phyloP scores from a whole-genome alignment of 1,140 invertebrate genomes.

The Heliothis subflexa region DNA sequence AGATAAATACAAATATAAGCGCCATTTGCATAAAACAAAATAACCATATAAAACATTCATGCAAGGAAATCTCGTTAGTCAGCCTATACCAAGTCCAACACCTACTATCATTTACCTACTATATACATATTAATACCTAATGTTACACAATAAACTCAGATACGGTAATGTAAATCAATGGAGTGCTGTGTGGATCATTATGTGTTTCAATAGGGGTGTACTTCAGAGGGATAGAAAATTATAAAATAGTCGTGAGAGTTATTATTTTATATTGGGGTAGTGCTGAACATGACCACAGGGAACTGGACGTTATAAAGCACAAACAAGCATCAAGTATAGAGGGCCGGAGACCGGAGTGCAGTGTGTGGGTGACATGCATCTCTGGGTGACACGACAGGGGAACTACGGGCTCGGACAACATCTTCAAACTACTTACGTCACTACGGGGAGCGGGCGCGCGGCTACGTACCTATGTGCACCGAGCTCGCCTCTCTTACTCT shows the following conservation, averaged over 20 bases:
- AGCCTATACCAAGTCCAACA: constrained; percentile 53
- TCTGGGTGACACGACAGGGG: constrained; percentile 63
- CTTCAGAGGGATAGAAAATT: neutral
- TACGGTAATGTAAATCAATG: constrained; percentile 29
- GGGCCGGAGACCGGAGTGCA: constrained; percentile 49
- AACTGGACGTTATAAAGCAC: constrained; percentile 38
- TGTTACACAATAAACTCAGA: constrained; percentile 35
- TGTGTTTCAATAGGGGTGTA: constrained; percentile 27
- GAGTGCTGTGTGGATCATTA: constrained; percentile 28
- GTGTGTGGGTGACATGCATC: constrained; percentile 65
- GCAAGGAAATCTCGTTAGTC: constrained; percentile 88
- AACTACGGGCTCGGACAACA: constrained; percentile 72
- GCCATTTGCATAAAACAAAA: constrained; percentile 56
- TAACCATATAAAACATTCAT: constrained; percentile 75
- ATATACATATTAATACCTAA: constrained; percentile 41
- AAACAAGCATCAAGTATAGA: constrained; percentile 41
- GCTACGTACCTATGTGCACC: constrained; percentile 58
- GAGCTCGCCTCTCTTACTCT: constrained; percentile 29
- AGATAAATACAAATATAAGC: constrained; percentile 28
- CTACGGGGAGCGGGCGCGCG: constrained; percentile 46
- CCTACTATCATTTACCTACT: constrained; percentile 41
- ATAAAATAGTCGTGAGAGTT: constrained; percentile 23
- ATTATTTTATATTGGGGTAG: constrained; percentile 3
- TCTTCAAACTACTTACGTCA: constrained; percentile 75
- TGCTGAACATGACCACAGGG: constrained; percentile 21